These are phyloP conservation scores for Pitangus sulphuratus DNA, from an alignment of 2,797 vertebrate genomes.

Conservation along the genomic window DNA sequence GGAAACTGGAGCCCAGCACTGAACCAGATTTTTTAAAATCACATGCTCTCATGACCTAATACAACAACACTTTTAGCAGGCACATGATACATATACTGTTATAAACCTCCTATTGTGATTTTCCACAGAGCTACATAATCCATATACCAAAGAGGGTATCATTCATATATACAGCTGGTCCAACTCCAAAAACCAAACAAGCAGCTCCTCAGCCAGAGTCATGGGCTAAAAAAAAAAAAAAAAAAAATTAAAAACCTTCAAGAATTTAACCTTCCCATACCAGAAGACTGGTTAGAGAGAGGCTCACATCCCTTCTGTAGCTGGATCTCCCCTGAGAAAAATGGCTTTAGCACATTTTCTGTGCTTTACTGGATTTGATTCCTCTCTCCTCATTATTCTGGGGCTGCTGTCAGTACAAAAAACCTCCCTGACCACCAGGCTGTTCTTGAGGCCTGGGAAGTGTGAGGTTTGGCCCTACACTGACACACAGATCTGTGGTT, in stretches of 20 bases:
- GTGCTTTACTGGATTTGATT: background rate
- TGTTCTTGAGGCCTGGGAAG: background rate
- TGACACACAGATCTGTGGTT: background rate
- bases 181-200: background rate
- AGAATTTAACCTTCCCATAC: background rate
- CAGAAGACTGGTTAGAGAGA: background rate
- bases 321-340: background rate
- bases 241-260: background rate
- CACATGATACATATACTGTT: background rate
- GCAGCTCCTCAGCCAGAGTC: background rate
- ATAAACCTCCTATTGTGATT: background rate
- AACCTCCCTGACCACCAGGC: rapidly evolving
- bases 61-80: background rate
- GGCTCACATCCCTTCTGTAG: background rate
- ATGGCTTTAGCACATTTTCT: background rate
- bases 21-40: background rate
- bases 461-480: background rate
- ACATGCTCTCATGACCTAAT: background rate
- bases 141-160: background rate
- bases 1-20: background rate
- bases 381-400: background rate
- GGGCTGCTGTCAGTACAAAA: background rate
- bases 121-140: background rate
- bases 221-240: background rate
- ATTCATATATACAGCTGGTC: background rate